Evolutionary conservation across 2,113 vertebrate genomes (phyloP), one percentile per base, ranked within the genome.

Genomic region (Clarias macrocephalus): DNA sequence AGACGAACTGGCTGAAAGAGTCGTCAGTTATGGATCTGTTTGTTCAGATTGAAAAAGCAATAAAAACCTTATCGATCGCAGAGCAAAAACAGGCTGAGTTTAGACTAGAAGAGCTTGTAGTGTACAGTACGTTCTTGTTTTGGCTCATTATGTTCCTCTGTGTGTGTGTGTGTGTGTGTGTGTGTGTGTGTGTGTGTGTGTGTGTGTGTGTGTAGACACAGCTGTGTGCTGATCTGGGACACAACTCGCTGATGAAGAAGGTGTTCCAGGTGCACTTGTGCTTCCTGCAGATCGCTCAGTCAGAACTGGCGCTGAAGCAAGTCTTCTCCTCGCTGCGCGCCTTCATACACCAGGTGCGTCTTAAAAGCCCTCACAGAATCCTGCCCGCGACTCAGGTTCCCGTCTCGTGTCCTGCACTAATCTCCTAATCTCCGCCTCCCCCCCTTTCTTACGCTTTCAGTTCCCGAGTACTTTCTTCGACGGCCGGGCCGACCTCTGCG

Each of bases 211-310:
- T 92, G 80, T 93, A 99, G 98, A 97, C 96, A 81, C 98, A 99
- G 90, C 94, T 99, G 16, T 94, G 96, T 88, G 92, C 95, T 15
- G 98, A 99, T 92, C 94, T 98, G 0, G 97, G 98, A 3, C 98
- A 99, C 93, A 99, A 98, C 90, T 97, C 97, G 0, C 94, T 99
- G 91, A 99, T 99, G 98, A 99, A 99, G 95, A 99, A 99, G 80
- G 97, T 99, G 0, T 99, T 99, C 91, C 97, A 98, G 87, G 97
- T 99, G 19, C 97, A 98, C 89, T 91, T 99, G 88, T 97, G 98
- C 92, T 99, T 99, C 91, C 97, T 99, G 92, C 97, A 97, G 92
- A 98, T 98, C 92, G 95, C 98, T 88, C 98, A 99, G 88, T 99
- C 98, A 16, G 98, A 99, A 92, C 94, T 92, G 0, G 96, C 98